Percentiles rank a stretch among this genome's conserved stretches.
phyloP scores from a whole-genome alignment of 92 coral and sea anemone species.

The Parazoanthus swiftii region DNA sequence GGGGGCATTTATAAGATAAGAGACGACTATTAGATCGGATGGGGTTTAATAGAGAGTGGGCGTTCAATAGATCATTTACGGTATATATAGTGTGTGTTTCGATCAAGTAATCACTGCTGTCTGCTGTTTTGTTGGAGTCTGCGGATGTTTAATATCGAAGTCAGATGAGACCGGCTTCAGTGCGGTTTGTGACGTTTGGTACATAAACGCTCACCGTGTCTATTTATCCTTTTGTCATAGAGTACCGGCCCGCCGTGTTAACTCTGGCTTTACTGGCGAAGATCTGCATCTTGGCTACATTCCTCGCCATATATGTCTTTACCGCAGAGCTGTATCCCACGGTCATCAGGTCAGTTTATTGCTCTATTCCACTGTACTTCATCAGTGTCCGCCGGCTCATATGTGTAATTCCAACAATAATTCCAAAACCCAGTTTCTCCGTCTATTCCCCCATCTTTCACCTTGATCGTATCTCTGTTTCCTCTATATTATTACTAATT shows the following conservation, averaged over 20 bases:
- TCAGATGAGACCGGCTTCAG: background rate
- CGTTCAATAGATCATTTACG: too few species aligned
- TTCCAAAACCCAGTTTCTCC: background rate
- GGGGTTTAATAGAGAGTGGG: too few species aligned
- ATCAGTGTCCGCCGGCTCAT: too few species aligned
- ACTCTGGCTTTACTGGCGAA: background rate
- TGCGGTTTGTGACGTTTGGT: background rate
- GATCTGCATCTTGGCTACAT: background rate
- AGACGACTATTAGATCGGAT: too few species aligned
- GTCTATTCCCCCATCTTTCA: too few species aligned
- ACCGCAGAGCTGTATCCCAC: slow-evolving; percentile 17
- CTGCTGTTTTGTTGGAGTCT: too few species aligned
- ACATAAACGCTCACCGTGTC: background rate
- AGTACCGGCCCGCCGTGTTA: slow-evolving; percentile 5
- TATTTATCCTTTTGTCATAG: background rate
- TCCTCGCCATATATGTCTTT: background rate
- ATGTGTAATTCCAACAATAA: too few species aligned
- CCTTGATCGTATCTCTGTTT: background rate
- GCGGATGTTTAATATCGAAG: too few species aligned
- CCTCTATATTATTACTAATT: background rate
- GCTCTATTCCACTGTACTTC: background rate
- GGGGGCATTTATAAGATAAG: too few species aligned
- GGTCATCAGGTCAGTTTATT: background rate
- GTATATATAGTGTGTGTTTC: too few species aligned
- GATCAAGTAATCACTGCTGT: too few species aligned